These are phyloP conservation scores for Ennomos quercinarius DNA, from an alignment of 2,888 invertebrate genomes.

Conservation along the genomic window DNA sequence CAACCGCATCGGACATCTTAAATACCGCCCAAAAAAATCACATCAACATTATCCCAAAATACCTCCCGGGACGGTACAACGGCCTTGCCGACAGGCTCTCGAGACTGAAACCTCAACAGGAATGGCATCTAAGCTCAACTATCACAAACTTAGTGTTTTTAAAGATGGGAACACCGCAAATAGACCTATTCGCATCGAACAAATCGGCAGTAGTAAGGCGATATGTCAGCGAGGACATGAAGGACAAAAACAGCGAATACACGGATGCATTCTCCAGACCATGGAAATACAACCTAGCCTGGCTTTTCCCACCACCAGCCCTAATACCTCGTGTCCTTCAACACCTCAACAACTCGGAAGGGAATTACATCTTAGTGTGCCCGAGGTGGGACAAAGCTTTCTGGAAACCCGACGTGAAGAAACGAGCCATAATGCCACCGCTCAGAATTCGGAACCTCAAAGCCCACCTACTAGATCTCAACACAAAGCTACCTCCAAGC, in stretches of 20 bases:
- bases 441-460: background rate
- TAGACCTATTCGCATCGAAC: background rate
- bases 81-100: background rate
- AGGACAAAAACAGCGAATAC: background rate
- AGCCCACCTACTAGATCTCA: background rate
- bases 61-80: background rate
- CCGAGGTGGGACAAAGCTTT: background rate
- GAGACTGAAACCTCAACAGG: background rate
- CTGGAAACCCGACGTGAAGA: background rate
- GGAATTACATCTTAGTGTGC: background rate
- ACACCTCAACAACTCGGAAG: background rate
- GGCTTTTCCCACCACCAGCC: background rate
- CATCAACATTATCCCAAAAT: background rate
- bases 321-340: background rate
- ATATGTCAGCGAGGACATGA: background rate
- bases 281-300: background rate
- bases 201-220: background rate
- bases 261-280: background rate
- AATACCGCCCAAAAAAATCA: background rate
- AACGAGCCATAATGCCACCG: background rate
- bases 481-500: slow-evolving; percentile 28
- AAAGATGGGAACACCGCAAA: background rate
- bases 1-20: too few species aligned
- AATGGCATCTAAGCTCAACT: background rate
- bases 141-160: background rate